These are phyloP conservation scores for Mus minutoides DNA, from an alignment of 2,797 vertebrate genomes.

Conservation along the genomic window DNA sequence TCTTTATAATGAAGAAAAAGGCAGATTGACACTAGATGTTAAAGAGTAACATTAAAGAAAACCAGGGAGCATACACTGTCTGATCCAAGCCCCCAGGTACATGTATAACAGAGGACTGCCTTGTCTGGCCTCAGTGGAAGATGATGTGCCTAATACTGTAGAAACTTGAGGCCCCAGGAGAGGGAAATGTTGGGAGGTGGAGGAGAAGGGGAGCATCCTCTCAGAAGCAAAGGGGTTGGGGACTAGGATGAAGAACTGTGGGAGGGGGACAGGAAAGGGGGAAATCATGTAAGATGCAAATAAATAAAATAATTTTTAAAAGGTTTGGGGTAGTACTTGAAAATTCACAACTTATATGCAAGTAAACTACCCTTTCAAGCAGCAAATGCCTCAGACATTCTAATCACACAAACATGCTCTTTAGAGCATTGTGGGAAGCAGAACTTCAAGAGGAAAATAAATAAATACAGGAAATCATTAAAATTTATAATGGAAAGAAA, in stretches of 20 bases:
- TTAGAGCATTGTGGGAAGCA: constrained; percentile 13
- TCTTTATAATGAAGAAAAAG: neutral
- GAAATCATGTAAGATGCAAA: neutral
- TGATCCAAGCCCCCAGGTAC: neutral
- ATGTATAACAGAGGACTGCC: neutral
- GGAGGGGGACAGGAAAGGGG: neutral
- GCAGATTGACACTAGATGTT: neutral
- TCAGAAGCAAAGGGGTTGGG: neutral
- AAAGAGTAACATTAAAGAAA: neutral
- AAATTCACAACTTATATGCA: neutral
- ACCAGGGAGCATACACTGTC: too few species aligned
- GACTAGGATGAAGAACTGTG: neutral
- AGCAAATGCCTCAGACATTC: neutral
- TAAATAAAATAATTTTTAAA: neutral
- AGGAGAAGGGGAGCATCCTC: neutral
- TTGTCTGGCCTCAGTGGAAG: neutral
- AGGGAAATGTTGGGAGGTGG: neutral
- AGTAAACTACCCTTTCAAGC: neutral
- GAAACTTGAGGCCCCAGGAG: neutral
- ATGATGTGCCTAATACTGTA: neutral
- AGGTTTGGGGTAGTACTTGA: neutral
- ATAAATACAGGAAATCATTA: constrained; percentile 22
- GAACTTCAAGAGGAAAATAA: neutral
- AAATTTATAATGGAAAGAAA: neutral
- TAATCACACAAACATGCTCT: neutral